Base-by-base conservation (phyloP, 1,140 invertebrate species). In the Procambarus clarkii region DNA sequence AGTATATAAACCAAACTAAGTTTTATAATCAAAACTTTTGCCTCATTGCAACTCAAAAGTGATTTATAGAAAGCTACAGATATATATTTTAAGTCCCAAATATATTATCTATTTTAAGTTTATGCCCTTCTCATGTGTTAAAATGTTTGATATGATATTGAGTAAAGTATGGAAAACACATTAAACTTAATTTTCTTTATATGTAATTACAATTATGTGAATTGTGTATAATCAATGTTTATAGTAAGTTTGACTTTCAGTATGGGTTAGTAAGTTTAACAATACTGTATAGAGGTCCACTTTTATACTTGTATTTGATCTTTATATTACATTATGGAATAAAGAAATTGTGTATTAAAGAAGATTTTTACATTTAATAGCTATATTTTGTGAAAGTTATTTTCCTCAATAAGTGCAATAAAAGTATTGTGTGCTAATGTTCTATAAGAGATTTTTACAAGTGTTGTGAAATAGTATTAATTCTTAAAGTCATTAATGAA, bases 401-500 rank as follows among this genome's bases (percentile, higher is more conserved):
- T 84, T 69, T 69, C 24, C 45, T 84, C n/a, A 46, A 84, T 50
- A 69, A 69, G 60, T 50, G 64, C 83, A 74, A 76, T 86, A 86
- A 86, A 71, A 21, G 46, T 76, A 48, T 48, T 76, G 4, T 86
- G 83, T 76, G 69, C 69, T 86, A 86, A 86, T 74, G 48, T 86
- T 45, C 60, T 86, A 34, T 76, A 76, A 76, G 21, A 76, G 69
- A 71, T 86, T 86, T 86, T 48, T 86, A 76, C 83, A 18, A 50
- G 83, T 86, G 83, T 86, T 86, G 83, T 86, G 83, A 86, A 54
- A 86, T 50, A 86, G 83, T 86, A 86, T 86, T 86, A 86, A 45
- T 86, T 74, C 45, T 34, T 34, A 64, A 76, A 86, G 83, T 76
- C 83, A 86, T n/a, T 50, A 48, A 86, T 86, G 46, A 86, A 71